Evolutionary conservation across 2,113 vertebrate genomes (phyloP).

Genomic region (Lathamus discolor): DNA sequence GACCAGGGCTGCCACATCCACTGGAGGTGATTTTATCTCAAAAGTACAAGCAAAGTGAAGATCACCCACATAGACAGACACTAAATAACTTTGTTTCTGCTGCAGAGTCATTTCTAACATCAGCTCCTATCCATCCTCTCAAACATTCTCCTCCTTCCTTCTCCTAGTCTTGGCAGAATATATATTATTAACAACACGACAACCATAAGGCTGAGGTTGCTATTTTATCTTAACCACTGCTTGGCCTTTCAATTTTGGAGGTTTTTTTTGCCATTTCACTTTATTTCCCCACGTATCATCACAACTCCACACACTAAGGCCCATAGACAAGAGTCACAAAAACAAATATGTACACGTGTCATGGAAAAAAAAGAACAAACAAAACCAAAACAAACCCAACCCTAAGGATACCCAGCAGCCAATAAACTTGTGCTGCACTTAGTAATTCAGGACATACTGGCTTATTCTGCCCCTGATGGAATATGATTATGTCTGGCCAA

Average conservation of each 20-base stretch:
- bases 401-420: background rate
- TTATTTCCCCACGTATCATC: background rate
- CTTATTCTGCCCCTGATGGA: slow-evolving; percentile 7
- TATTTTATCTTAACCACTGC: background rate
- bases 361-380: background rate
- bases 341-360: background rate
- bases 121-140: background rate
- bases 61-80: background rate
- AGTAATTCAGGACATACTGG: background rate
- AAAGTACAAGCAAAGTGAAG: background rate
- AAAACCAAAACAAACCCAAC: background rate
- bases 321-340: background rate
- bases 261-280: background rate
- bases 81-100: background rate
- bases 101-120: background rate
- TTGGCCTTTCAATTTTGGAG: background rate
- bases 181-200: background rate
- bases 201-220: background rate
- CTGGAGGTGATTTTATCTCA: background rate
- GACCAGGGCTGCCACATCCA: background rate
- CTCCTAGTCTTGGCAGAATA: background rate
- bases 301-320: background rate
- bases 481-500: background rate
- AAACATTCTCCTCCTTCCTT: background rate
- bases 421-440: background rate